Evolutionary conservation across 2,113 vertebrate genomes (phyloP), one percentile per base, ranked within the genome.

Genomic region (Notechis scutatus): DNA sequence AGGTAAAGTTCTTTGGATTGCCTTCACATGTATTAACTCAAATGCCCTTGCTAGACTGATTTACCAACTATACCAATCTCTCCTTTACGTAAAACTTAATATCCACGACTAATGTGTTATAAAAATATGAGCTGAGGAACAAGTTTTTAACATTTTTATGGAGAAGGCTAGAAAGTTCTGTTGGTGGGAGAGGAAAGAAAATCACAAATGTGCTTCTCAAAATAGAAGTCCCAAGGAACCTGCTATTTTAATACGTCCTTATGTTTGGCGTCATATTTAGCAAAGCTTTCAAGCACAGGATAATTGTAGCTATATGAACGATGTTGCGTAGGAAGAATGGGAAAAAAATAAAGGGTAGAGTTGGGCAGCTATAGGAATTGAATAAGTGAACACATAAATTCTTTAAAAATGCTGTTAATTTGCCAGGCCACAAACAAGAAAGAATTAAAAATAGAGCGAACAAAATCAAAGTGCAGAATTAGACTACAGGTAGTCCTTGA

Each of bases 11-110:
- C 20, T 52, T n/a, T 55, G 24, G 7, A 3, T 54, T 88, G 50
- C 42, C 0, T 18, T 74, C 39, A 54, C 5, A 4, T 5, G 42
- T 85, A 4, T 29, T 24, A 20, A 3, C 39, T 47, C 87, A 89
- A 88, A 90, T 29, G 6, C 93, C 91, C 0, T 18, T 14, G 26
- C 81, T 90, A 92, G 57, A 47, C 34, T 74, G 69, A 94, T 95
- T 94, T 94, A 74, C 21, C 85, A 89, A 81, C 90, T 92, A 87
- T 14, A 69, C 89, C 34, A 18, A 81, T 81, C 89, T 91, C 88
- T 20, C 26, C 47, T 93, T 93, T 90, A 52, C 85, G 90, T 93
- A 91, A 94, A 96, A 94, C 50, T 23, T 20, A 26, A 61, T 90
- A 69, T 85, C 18, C 39, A 57, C 87, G 69, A 34, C 56, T 94